A percentile compares a stretch with the other conserved stretches of the same genome.
Evolutionary conservation across 2,113 vertebrate species (phyloP).

Genomic region (Entomyzon cyanotis): DNA sequence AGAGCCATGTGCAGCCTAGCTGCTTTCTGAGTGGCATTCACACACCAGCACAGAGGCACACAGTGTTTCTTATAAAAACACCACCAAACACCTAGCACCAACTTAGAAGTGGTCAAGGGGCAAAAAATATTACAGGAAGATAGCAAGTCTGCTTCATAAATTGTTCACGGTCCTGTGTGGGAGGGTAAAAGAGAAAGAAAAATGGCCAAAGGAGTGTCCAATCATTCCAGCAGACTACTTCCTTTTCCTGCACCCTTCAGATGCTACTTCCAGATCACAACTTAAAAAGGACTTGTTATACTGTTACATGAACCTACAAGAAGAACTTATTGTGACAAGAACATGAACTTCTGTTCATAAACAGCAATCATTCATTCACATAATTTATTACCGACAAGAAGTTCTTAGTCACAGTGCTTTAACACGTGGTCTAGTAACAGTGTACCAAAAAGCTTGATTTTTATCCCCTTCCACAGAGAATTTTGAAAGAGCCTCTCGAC

Average conservation of each 20-base stretch:
- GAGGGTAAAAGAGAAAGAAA: neutral
- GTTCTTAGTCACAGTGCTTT: neutral
- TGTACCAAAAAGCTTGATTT: neutral
- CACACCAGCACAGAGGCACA: neutral
- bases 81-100: neutral
- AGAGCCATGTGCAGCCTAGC: neutral
- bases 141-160: neutral
- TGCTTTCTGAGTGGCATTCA: neutral
- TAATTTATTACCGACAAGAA: neutral
- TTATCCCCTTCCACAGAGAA: neutral
- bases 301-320: neutral
- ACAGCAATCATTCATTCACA: neutral
- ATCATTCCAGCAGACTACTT: neutral
- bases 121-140: neutral
- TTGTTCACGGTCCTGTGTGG: neutral
- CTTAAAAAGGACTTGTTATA: neutral
- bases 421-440: neutral
- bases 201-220: neutral
- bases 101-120: neutral
- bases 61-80: neutral
- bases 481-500: neutral
- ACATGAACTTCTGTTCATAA: neutral
- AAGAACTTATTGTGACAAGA: neutral
- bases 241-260: neutral
- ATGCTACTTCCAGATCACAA: neutral